These are phyloP conservation scores for Pegoplata infirma DNA, from an alignment of 2,888 invertebrate species.

Conservation along the genomic window DNA sequence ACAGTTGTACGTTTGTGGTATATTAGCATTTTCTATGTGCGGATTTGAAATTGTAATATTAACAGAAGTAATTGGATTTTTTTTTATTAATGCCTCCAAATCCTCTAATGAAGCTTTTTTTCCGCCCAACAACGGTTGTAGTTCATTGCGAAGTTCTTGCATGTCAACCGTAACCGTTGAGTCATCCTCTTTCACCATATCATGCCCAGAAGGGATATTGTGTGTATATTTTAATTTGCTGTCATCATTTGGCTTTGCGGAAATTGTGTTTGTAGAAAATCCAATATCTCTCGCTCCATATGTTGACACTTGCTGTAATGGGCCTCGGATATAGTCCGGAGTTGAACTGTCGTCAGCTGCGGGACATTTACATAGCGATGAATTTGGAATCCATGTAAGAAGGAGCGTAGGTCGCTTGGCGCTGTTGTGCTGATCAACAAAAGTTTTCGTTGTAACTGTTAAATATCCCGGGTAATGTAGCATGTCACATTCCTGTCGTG, in stretches of 20 bases:
- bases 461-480: conserved; percentile 95
- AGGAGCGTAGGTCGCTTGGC: conserved; percentile 89
- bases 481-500: conserved; percentile 89
- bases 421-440: conserved; percentile 87
- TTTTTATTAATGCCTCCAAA: conserved; percentile 75
- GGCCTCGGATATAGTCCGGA: conserved; percentile 43
- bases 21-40: conserved; percentile 84
- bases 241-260: neutral
- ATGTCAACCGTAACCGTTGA: conserved; percentile 72
- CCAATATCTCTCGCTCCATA: neutral
- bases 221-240: neutral
- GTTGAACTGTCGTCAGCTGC: conserved; percentile 82
- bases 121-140: conserved; percentile 77
- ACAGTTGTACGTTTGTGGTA: conserved; percentile 80
- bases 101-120: conserved; percentile 74
- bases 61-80: conserved; percentile 83
- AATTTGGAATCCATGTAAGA: conserved; percentile 96
- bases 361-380: conserved; percentile 91
- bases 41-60: conserved; percentile 86
- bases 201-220: neutral
- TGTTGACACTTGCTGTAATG: neutral
- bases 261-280: neutral
- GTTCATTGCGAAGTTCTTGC: conserved; percentile 76
- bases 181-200: conserved; percentile 59
- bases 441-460: conserved; percentile 91